Evolutionary conservation across 1,140 invertebrate species (phyloP).

Genomic region (Cydia amplana): DNA sequence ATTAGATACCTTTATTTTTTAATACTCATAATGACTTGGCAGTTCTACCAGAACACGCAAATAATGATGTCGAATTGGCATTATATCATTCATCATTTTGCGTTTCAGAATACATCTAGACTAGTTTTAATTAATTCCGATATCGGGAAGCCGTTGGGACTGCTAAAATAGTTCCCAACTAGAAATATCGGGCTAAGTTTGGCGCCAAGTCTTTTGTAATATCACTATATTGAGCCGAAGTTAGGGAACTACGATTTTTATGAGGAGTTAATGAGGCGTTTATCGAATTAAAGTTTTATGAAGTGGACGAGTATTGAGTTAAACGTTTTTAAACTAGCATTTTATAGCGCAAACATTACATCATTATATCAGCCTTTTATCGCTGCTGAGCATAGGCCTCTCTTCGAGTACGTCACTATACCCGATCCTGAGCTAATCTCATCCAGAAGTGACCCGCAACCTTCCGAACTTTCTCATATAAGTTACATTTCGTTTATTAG

Average conservation of each 20-base stretch:
- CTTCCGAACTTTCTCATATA: no score
- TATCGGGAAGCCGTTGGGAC: constrained; percentile 15
- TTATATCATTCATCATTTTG: neutral
- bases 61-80: neutral
- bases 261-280: neutral
- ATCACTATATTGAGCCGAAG: constrained; percentile 6
- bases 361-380: no score
- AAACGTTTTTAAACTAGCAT: no score
- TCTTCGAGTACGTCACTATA: no score
- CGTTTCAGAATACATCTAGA: neutral
- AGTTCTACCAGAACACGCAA: no score
- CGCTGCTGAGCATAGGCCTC: no score
- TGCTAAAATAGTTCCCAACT: constrained; percentile 16
- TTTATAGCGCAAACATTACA: no score
- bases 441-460: no score
- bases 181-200: constrained; percentile 11
- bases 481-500: no score
- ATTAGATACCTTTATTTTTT: no score
- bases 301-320: neutral
- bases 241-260: neutral
- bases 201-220: constrained; percentile 12
- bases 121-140: constrained; percentile 21
- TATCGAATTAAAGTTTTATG: neutral
- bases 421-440: no score
- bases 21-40: no score